Conservation (phyloP, 2,888 invertebrate genomes). For the Helicoverpa assulta region DNA sequence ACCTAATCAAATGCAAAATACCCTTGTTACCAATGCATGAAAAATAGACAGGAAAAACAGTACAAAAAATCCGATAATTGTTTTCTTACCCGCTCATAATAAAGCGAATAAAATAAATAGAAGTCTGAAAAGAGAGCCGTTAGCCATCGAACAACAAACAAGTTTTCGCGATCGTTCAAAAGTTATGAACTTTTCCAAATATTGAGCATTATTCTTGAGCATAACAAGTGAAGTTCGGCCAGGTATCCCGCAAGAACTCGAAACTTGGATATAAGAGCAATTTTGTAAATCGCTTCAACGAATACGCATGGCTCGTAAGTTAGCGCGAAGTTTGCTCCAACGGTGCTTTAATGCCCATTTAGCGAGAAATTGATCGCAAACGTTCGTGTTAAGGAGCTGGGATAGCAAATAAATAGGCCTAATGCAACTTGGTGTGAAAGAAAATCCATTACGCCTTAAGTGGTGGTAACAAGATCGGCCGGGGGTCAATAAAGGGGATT, state of each 20-base stretch:
- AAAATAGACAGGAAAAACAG: not conserved
- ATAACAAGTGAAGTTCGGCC: conserved; percentile 70
- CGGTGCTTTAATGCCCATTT: conserved; percentile 77
- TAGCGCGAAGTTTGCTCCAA: conserved; percentile 74
- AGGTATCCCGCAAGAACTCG: conserved; percentile 71
- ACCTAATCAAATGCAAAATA: not conserved
- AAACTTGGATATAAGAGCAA: conserved; percentile 74
- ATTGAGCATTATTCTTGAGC: conserved; percentile 70
- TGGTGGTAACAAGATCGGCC: conserved; percentile 39
- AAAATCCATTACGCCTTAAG: conserved; percentile 53
- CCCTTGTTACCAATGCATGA: not conserved
- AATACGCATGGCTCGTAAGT: conserved; percentile 77
- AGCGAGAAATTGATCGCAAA: conserved; percentile 74
- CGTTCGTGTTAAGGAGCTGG: conserved; percentile 37
- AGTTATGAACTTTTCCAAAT: conserved; percentile 65
- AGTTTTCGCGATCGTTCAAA: conserved; percentile 52
- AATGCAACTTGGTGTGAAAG: conserved; percentile 43
- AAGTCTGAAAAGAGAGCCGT: conserved; percentile 46
- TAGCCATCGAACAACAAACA: conserved; percentile 60
- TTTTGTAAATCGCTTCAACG: conserved; percentile 79
- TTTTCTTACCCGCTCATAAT: conserved; percentile 36
- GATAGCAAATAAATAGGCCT: conserved; percentile 50
- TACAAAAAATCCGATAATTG: not conserved
- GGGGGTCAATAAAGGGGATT: conserved; percentile 49
- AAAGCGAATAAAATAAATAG: conserved; percentile 39